Evolutionary conservation across 2,797 vertebrate species (phyloP), one percentile per base, ranked within the genome.

Genomic region (Florisuga fusca): DNA sequence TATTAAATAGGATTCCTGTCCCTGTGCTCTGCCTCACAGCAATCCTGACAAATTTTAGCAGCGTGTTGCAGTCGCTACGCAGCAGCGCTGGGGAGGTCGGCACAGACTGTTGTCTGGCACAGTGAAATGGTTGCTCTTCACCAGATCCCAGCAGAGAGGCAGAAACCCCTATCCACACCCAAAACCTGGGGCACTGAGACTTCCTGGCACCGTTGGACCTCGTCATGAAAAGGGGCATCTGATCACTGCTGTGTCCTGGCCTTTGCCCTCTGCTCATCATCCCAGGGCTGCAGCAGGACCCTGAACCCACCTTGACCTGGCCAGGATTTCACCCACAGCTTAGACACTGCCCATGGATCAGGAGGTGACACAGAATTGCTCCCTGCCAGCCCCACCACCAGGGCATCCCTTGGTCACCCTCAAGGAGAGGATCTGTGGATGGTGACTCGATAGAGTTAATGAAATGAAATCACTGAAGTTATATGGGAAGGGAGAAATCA

Each of bases 401-500:
- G 0, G 1, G 0, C 5, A 0, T 2, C 72, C 67, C 72, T 57
- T 4, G 0, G 51, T 20, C 36, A 33, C 21, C 2, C 1, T 5
- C 8, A 1, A 5, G 58, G 10, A 34, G 29, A 36, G 29, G 50
- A 87, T 46, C 48, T n/a, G 51, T 18, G 12, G 33, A 7, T 59
- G 45, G 8, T 23, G 62, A 36, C 34, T 76, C n/a, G 10, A 20
- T 27, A 19, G 33, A 38, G 55, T n/a, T 26, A 36, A 67, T 4
- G 33, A 71, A 88, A 86, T 29, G 4, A 86, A 86, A 57, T 73
- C 27, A 23, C 8, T 0, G 0, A 87, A 33, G 18, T 71, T 77
- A 67, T 20, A 19, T 7, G 1, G 0, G 29, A 79, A 61, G 21
- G 61, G 67, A 76, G 79, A 87, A 86, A 73, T 41, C 9, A 46